phyloP scores from a whole-genome alignment of 2,888 invertebrate genomes.

The Lepeophtheirus nordmannii region DNA sequence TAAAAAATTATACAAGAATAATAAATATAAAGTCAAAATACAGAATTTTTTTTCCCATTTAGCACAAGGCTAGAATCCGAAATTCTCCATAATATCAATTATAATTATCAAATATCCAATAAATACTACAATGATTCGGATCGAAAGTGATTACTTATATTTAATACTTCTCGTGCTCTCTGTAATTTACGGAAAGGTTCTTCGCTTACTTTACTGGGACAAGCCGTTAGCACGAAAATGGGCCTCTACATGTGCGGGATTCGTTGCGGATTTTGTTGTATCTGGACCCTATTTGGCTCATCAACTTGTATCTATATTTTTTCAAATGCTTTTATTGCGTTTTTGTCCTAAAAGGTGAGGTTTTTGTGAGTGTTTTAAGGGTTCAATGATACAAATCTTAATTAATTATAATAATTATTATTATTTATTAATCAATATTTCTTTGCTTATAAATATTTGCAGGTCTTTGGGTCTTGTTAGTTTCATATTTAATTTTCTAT shows the following conservation, averaged over 20 bases:
- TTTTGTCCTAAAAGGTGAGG: not conserved
- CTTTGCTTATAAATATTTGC: not conserved
- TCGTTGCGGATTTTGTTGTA: not conserved
- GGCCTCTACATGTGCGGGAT: not conserved
- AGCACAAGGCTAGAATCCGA: too few relatives aligned
- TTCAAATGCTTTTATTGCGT: not conserved
- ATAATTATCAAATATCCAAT: too few relatives aligned
- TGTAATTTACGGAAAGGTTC: not conserved
- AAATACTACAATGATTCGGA: not conserved
- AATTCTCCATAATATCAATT: too few relatives aligned
- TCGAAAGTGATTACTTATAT: constrained; percentile 11
- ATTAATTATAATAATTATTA: too few relatives aligned
- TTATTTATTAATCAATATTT: too few relatives aligned
- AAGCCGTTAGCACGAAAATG: not conserved
- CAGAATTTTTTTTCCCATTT: too few relatives aligned
- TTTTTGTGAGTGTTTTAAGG: not conserved
- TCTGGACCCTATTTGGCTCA: not conserved
- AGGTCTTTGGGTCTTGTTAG: not conserved
- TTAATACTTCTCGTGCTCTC: not conserved
- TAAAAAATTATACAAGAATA: too few relatives aligned
- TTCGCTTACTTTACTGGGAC: not conserved
- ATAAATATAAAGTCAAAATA: too few relatives aligned
- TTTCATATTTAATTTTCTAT: not conserved
- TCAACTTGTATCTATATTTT: not conserved
- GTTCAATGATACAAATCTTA: too few relatives aligned